Conservation (phyloP, 2,113 vertebrate genomes). For the Brachypodius melanocephalos region DNA sequence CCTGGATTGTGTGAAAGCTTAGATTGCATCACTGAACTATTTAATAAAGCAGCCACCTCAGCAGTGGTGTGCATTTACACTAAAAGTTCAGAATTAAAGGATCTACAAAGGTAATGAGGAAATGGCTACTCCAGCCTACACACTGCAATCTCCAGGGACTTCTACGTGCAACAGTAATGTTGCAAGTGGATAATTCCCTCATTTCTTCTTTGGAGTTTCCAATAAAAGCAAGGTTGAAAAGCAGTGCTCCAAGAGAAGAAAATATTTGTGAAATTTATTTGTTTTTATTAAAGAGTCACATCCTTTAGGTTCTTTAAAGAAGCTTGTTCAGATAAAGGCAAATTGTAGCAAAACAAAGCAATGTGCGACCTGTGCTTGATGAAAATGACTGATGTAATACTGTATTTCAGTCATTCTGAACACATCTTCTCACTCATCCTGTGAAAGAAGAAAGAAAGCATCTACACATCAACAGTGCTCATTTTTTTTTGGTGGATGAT, state of each 20-base stretch:
- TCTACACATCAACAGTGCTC: background rate
- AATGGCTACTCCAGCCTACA: background rate
- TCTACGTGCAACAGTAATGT: background rate
- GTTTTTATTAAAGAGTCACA: slow-evolving; percentile 6
- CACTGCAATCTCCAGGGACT: background rate
- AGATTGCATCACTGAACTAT: background rate
- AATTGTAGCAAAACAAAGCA: background rate
- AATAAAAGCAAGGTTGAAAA: slow-evolving; percentile 45
- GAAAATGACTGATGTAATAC: background rate
- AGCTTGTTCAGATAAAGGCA: background rate
- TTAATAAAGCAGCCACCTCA: slow-evolving; percentile 21
- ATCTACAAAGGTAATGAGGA: background rate
- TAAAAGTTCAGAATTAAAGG: slow-evolving; percentile 4
- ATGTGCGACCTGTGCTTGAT: background rate
- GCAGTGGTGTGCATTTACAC: background rate
- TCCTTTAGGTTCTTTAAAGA: background rate
- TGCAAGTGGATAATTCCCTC: background rate
- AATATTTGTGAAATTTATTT: background rate
- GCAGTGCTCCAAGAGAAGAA: background rate
- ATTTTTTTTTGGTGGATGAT: background rate
- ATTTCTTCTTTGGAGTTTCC: slow-evolving; percentile 3
- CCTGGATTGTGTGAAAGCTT: background rate
- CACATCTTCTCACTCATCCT: background rate
- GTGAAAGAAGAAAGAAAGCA: background rate
- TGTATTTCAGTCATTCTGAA: background rate